Evolutionary conservation across 1,140 invertebrate species (phyloP).

Genomic region (Aphelenchoides fujianensis): DNA sequence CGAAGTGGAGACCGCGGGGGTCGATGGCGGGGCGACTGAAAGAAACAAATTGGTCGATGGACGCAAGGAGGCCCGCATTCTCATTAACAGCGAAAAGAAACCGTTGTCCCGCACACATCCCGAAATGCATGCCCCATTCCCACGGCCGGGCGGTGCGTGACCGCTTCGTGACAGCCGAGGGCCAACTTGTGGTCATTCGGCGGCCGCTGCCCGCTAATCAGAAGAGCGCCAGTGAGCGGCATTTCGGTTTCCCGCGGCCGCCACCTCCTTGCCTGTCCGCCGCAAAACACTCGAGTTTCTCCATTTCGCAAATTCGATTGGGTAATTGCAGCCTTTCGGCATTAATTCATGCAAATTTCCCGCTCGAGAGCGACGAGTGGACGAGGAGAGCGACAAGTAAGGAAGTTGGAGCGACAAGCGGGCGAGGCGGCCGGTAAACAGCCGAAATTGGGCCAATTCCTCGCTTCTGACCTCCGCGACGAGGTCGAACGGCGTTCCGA

Average conservation of each 20-base stretch:
- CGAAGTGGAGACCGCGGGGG: not conserved
- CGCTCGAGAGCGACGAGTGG: not conserved
- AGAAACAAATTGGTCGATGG: not conserved
- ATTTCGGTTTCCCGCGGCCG: not conserved
- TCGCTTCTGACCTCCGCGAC: not conserved
- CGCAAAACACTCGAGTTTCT: conserved; percentile 3
- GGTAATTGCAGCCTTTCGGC: not conserved
- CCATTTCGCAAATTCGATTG: not conserved
- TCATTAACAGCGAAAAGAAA: no score
- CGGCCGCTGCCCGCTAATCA: not conserved
- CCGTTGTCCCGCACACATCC: not conserved
- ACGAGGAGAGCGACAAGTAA: no score
- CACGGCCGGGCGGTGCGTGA: not conserved
- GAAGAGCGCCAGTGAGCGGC: not conserved
- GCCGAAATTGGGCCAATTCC: not conserved
- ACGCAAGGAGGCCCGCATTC: not conserved
- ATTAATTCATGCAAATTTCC: conserved; percentile 6
- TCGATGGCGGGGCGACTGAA: not conserved
- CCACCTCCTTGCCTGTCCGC: not conserved
- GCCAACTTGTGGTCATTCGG: not conserved
- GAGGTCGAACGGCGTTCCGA: not conserved
- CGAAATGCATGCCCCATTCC: not conserved
- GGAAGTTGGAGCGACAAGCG: not conserved
- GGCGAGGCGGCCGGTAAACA: no score
- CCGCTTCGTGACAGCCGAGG: not conserved